Conservation (phyloP, 2,888 invertebrate species). For the Metacarcinus magister region DNA sequence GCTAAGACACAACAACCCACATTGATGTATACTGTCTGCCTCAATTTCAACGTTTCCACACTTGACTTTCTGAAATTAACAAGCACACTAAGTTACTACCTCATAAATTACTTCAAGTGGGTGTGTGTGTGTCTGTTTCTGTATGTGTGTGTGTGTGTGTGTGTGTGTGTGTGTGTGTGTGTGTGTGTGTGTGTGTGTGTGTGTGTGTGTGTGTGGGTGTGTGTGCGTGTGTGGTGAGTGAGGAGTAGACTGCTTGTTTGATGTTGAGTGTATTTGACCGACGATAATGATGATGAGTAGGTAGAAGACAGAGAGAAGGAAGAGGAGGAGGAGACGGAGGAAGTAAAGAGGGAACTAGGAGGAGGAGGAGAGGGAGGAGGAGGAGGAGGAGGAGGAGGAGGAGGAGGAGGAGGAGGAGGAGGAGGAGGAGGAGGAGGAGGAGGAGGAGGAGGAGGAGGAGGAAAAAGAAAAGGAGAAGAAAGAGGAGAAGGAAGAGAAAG, state of each 20-base stretch:
- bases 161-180: constrained; percentile 20
- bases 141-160: neutral
- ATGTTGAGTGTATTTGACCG: neutral
- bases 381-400: neutral
- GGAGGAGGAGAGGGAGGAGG: neutral
- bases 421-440: neutral
- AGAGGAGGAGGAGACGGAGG: neutral
- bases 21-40: neutral
- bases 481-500: neutral
- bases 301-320: neutral
- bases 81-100: neutral
- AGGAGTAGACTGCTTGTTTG: neutral
- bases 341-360: neutral
- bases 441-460: neutral
- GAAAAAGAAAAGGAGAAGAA: neutral
- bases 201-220: too few relatives aligned
- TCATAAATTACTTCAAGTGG: neutral
- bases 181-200: neutral
- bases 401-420: neutral
- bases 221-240: too few relatives aligned
- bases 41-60: neutral
- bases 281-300: neutral
- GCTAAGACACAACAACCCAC: neutral
- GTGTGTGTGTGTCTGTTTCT: too few relatives aligned
- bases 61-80: constrained; percentile 1